phyloP scores from a whole-genome alignment of 2,888 invertebrate species.

The Maniola hyperantus region DNA sequence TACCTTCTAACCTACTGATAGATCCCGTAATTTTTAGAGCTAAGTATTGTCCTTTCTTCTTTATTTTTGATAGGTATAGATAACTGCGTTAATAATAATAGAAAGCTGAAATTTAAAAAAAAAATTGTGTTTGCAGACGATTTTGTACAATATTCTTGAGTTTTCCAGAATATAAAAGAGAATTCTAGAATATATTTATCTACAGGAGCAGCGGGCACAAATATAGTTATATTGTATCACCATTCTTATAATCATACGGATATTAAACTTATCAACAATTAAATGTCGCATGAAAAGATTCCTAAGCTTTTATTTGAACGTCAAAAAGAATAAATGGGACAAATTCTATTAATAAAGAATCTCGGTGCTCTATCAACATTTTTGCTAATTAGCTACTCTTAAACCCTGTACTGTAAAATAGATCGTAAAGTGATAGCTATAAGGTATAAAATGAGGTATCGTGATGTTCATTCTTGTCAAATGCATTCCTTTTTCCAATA shows the following conservation, averaged over 20 bases:
- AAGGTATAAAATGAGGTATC: constrained; percentile 47
- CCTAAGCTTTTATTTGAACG: background rate
- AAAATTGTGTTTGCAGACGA: too few species aligned
- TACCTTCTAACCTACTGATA: too few species aligned
- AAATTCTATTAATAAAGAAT: constrained; percentile 19
- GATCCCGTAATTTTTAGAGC: too few species aligned
- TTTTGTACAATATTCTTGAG: too few species aligned
- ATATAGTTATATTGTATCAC: too few species aligned
- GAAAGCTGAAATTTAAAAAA: too few species aligned
- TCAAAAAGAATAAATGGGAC: constrained; percentile 3
- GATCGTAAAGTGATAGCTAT: background rate
- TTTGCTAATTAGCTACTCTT: constrained; percentile 21
- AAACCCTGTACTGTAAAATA: constrained; percentile 5
- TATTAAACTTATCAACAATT: background rate
- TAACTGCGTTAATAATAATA: too few species aligned
- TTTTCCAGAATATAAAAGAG: too few species aligned
- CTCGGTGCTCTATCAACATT: constrained; percentile 8
- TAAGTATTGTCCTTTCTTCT: too few species aligned
- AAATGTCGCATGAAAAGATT: background rate
- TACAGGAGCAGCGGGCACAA: too few species aligned
- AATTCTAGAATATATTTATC: too few species aligned
- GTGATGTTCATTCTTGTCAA: constrained; percentile 7
- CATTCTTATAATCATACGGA: background rate
- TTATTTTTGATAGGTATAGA: too few species aligned
- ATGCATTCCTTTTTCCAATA: constrained; percentile 29